phyloP scores from a whole-genome alignment of 2,797 vertebrate species.

The Sciaenops ocellatus region DNA sequence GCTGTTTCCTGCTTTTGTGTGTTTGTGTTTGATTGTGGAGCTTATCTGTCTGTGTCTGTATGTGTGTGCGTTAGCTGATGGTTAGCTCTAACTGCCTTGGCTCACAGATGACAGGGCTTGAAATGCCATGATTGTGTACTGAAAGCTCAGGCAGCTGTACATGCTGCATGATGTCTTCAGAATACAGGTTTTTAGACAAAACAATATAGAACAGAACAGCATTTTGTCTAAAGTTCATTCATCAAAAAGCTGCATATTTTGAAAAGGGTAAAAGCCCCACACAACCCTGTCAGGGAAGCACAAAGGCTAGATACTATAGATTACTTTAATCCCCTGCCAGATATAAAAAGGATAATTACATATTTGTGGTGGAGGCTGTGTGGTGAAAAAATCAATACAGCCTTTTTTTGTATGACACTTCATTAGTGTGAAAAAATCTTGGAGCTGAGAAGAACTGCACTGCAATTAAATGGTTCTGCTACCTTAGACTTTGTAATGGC shows the following conservation, averaged over 20 bases:
- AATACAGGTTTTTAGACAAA: conserved; percentile 90
- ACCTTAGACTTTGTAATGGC: conserved; percentile 98
- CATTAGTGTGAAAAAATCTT: conserved; percentile 99
- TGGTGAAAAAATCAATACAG: conserved; percentile 99
- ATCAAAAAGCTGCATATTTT: conserved; percentile 99
- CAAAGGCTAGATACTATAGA: conserved; percentile 99
- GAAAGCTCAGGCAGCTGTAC: conserved; percentile 87
- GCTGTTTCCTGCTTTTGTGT: conserved; percentile 48
- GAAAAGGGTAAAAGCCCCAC: conserved; percentile 99
- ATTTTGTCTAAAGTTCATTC: conserved; percentile 99
- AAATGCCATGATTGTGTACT: conserved; percentile 87
- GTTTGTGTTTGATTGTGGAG: conserved; percentile 60
- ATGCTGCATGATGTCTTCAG: conserved; percentile 85
- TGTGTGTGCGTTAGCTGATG: conserved; percentile 65
- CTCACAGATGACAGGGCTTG: conserved; percentile 83
- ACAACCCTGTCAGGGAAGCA: conserved; percentile 97
- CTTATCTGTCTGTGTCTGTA: conserved; percentile 53
- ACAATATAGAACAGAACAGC: conserved; percentile 94
- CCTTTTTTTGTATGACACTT: conserved; percentile 99
- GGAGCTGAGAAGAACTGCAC: conserved; percentile 97
- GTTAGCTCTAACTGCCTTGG: conserved; percentile 79
- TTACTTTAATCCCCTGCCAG: conserved; percentile 99
- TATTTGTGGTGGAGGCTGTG: conserved; percentile 99
- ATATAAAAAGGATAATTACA: conserved; percentile 99
- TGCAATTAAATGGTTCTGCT: conserved; percentile 99